These are phyloP conservation scores for Clostera curtula DNA, from an alignment of 2,888 invertebrate species.

Conservation along the genomic window DNA sequence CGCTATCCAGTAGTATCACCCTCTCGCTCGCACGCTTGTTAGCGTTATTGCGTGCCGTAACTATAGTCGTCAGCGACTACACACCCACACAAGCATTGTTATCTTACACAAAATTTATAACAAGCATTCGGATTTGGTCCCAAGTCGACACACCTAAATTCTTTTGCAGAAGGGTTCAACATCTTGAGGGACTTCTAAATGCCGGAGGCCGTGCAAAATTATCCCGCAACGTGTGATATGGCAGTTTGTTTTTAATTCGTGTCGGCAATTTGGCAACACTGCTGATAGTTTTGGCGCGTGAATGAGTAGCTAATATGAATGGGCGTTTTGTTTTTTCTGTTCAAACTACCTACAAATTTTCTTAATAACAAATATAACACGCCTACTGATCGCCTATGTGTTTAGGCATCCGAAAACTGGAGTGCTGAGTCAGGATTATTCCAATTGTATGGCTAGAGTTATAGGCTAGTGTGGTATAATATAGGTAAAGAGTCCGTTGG, in stretches of 20 bases:
- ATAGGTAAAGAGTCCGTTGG: no score
- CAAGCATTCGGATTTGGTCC: slow-evolving; percentile 67
- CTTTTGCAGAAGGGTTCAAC: slow-evolving; percentile 64
- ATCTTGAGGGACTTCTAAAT: slow-evolving; percentile 44
- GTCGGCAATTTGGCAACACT: slow-evolving; percentile 53
- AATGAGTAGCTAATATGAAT: slow-evolving; percentile 42
- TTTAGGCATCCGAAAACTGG: no score
- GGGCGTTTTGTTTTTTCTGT: slow-evolving; percentile 23
- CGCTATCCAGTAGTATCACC: slow-evolving; percentile 35
- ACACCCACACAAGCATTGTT: slow-evolving; percentile 72
- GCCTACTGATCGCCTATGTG: no score
- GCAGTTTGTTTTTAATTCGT: slow-evolving; percentile 48
- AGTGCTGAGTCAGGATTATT: no score
- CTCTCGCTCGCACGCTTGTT: slow-evolving; percentile 67
- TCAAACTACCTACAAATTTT: no score
- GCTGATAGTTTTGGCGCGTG: slow-evolving; percentile 42
- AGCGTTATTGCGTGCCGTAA: slow-evolving; percentile 74
- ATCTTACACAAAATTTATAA: slow-evolving; percentile 74
- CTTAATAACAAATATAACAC: no score
- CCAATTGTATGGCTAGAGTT: no score
- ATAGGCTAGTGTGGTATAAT: no score
- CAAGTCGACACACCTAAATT: slow-evolving; percentile 68
- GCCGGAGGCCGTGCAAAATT: slow-evolving; percentile 53
- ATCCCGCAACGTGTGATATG: slow-evolving; percentile 30
- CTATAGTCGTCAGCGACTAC: slow-evolving; percentile 71